phyloP scores from a whole-genome alignment of 2,113 vertebrate species.

The Acanthisitta chloris region DNA sequence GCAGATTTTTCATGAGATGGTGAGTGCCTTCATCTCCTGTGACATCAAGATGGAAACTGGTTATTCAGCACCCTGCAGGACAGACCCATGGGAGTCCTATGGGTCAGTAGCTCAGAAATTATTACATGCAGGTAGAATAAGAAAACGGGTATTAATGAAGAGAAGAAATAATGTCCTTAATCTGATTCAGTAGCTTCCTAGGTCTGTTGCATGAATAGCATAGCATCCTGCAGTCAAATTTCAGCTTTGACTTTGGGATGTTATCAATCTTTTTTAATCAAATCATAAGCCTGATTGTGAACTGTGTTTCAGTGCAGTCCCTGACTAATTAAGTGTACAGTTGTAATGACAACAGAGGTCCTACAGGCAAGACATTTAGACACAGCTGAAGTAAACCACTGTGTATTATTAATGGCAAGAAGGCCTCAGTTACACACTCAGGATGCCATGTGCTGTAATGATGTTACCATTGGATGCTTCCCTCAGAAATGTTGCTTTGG shows the following conservation, averaged over 20 bases:
- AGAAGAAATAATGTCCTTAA: background rate
- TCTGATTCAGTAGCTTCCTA: background rate
- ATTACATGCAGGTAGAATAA: background rate
- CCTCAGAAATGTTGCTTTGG: background rate
- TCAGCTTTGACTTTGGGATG: background rate
- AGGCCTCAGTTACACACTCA: background rate
- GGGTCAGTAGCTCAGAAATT: background rate
- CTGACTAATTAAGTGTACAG: background rate
- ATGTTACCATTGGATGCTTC: background rate
- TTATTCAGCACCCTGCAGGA: background rate
- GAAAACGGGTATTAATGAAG: background rate
- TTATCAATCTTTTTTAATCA: background rate
- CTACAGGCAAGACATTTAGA: background rate
- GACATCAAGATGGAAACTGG: background rate
- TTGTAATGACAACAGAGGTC: background rate
- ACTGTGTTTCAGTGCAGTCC: background rate
- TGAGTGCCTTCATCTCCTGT: background rate
- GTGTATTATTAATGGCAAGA: background rate
- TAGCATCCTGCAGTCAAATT: background rate
- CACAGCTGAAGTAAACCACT: background rate
- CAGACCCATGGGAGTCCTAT: background rate
- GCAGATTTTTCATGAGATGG: background rate
- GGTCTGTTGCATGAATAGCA: background rate
- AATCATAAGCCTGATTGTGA: background rate
- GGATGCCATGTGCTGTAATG: background rate